Evolutionary conservation across 2,888 invertebrate genomes (phyloP).

Genomic region (Scaptomyza caliginosa): DNA sequence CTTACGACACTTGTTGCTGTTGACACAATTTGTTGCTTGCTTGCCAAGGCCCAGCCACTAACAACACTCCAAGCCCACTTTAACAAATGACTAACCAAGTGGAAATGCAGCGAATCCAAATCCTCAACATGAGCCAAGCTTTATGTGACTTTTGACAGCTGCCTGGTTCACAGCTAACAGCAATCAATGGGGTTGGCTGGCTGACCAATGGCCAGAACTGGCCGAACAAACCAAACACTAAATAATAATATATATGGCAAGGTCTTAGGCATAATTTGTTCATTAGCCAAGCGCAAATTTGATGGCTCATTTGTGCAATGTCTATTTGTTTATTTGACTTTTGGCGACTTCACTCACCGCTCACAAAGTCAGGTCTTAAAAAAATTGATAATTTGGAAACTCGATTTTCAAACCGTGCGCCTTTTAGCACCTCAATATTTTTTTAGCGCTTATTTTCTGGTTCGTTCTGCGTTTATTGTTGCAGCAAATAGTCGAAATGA

Average conservation of each 20-base stretch:
- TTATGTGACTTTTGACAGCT: constrained; percentile 50
- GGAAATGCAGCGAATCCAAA: constrained; percentile 61
- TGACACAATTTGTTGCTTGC: constrained; percentile 52
- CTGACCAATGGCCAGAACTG: constrained; percentile 34
- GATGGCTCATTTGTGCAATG: constrained; percentile 44
- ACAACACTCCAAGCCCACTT: constrained; percentile 41
- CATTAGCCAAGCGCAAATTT: constrained; percentile 57
- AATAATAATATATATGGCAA: constrained; percentile 33
- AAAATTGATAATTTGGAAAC: constrained; percentile 66
- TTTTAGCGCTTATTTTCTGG: constrained; percentile 41
- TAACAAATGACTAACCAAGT: constrained; percentile 75
- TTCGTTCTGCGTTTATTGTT: constrained; percentile 57
- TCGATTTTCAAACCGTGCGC: constrained; percentile 36
- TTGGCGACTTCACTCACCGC: constrained; percentile 5
- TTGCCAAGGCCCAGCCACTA: constrained; percentile 31
- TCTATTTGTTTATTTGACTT: constrained; percentile 32
- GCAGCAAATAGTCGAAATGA: constrained; percentile 45
- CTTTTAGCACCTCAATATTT: constrained; percentile 65
- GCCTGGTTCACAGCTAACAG: constrained; percentile 13
- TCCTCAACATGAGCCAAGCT: constrained; percentile 33
- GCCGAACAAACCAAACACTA: background rate
- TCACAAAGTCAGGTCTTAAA: constrained; percentile 26
- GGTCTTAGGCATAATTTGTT: constrained; percentile 49
- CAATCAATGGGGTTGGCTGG: background rate
- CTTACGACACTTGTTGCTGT: constrained; percentile 39